Percentiles rank a stretch among this genome's conserved stretches.
These are phyloP conservation scores for Parambassis ranga DNA, from an alignment of 2,797 vertebrate species.

Conservation along the genomic window DNA sequence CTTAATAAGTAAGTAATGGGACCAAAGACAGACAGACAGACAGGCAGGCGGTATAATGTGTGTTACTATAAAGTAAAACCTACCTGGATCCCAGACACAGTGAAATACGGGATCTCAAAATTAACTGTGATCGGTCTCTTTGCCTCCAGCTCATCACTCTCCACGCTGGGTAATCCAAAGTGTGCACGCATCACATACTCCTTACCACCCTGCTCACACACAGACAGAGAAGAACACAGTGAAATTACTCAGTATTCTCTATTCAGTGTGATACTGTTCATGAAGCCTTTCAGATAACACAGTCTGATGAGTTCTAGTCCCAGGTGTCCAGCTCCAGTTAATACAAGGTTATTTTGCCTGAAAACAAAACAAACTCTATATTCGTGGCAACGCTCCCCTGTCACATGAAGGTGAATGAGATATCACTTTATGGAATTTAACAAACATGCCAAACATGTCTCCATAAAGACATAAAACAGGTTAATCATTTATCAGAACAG, in stretches of 20 bases:
- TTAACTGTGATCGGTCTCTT: slow-evolving; percentile 83
- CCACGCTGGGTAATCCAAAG: slow-evolving; percentile 84
- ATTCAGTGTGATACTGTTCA: not conserved
- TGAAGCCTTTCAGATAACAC: not conserved
- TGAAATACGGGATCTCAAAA: slow-evolving; percentile 88
- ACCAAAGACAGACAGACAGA: too few species aligned
- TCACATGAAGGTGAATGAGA: not conserved
- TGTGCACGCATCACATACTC: slow-evolving; percentile 85
- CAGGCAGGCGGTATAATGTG: too few species aligned
- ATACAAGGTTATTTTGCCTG: not conserved
- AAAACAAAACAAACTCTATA: slow-evolving; percentile 20
- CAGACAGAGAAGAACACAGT: not conserved
- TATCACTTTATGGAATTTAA: not conserved
- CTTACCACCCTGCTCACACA: slow-evolving; percentile 78
- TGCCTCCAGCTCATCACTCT: slow-evolving; percentile 77
- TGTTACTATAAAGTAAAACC: slow-evolving; percentile 16
- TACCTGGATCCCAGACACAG: slow-evolving; percentile 86
- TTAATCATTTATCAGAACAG: slow-evolving; percentile 35
- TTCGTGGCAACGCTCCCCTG: not conserved
- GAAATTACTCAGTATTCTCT: too few species aligned
- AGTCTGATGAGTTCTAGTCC: not conserved
- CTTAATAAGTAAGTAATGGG: too few species aligned
- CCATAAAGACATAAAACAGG: slow-evolving; percentile 16
- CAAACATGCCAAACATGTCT: not conserved
- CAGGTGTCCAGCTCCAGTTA: slow-evolving; percentile 1